Evolutionary conservation across 2,797 vertebrate species (phyloP), one percentile per base, ranked within the genome.

Genomic region (Silurus lanzhouensis): DNA sequence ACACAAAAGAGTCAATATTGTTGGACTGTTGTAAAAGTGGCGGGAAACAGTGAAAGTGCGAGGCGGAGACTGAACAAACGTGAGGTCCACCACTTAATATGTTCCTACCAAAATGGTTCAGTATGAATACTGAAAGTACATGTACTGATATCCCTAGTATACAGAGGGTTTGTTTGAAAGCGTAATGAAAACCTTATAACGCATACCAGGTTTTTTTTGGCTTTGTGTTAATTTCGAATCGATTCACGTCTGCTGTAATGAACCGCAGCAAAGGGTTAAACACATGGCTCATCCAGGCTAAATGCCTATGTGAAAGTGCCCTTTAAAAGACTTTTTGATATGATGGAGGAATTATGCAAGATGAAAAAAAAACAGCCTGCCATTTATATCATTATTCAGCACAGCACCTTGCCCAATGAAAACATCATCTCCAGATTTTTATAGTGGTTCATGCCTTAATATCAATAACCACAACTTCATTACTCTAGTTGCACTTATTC

Each of bases 381-480:
- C 75, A 57, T 52, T 52, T 88, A 52, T 70, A 86, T 91, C 88
- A 91, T 92, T 91, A 91, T 79, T 91, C 91, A 90, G 38, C 52
- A 27, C 76, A 52, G 25, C 90, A 83, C 68, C 77, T 86, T 79
- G 88, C 55, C 70, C 80, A 87, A 88, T 83, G 79, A 86, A 68
- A 85, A 91, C 90, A 83, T 92, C 84, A 81, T 91, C 89, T 91
- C 88, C 89, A 90, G 38, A 91, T 90, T 89, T 89, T 90, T 90
- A 91, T 84, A 87, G 87, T 84, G 87, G 91, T 94, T 90, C 88
- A 89, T 92, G 92, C 91, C 92, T 90, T 89, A 90, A 85, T 92
- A 95, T 95, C 94, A 94, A 93, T 94, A 93, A 93, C 90, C 77
- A 85, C 83, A 91, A 93, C 88, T 94, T 93, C 94, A 95, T 95